A percentile compares a stretch with the other conserved stretches of the same genome.
These are phyloP conservation scores for Apantesis nais DNA, from an alignment of 2,888 invertebrate genomes.

Conservation along the genomic window DNA sequence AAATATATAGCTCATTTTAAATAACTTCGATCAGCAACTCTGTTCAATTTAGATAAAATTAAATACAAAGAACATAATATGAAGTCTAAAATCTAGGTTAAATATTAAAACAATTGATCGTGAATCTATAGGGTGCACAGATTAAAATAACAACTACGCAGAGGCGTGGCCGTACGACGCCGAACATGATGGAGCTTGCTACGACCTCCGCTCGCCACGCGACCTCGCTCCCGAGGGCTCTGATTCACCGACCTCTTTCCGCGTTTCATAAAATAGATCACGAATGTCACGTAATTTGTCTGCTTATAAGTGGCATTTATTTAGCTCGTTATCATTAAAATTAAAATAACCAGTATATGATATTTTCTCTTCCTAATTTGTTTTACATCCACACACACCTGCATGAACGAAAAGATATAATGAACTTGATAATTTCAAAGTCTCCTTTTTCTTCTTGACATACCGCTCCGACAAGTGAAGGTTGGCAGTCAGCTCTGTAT, in stretches of 20 bases:
- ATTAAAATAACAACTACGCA: slow-evolving; percentile 66
- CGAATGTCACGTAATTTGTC: slow-evolving; percentile 19
- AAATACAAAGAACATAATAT: slow-evolving; percentile 4
- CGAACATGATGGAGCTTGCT: slow-evolving; percentile 57
- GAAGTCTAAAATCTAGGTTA: slow-evolving; percentile 15
- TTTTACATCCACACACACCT: background rate
- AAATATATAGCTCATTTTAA: background rate
- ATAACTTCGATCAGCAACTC: too few species aligned
- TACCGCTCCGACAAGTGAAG: background rate
- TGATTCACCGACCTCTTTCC: slow-evolving; percentile 57
- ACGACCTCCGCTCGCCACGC: slow-evolving; percentile 58
- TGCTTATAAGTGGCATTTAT: background rate
- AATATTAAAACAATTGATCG: slow-evolving; percentile 35
- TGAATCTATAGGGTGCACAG: slow-evolving; percentile 52
- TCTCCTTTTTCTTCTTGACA: background rate
- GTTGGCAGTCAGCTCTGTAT: background rate
- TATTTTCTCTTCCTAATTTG: background rate
- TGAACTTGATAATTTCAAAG: too few species aligned
- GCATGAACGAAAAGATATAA: too few species aligned
- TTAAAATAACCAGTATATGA: background rate
- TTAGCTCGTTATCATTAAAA: background rate
- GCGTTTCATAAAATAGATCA: slow-evolving; percentile 47
- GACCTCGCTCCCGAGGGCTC: slow-evolving; percentile 64
- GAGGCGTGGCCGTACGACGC: slow-evolving; percentile 60
- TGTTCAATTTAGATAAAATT: background rate